phyloP scores from a whole-genome alignment of 2,797 vertebrate species.

The Gymnodraco acuticeps region DNA sequence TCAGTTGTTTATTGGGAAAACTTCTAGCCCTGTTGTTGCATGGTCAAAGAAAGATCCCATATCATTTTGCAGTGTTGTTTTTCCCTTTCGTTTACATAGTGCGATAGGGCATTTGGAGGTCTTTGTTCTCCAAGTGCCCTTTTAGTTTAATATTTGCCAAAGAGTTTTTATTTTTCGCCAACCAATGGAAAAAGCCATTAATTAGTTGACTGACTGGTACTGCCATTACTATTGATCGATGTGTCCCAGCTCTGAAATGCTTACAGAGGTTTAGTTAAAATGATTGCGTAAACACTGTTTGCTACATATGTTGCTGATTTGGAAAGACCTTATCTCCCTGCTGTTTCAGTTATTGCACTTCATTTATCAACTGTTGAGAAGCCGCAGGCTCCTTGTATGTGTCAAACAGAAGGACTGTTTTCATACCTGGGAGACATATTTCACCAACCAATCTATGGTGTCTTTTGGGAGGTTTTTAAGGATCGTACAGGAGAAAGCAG shows the following conservation, averaged over 20 bases:
- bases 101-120: too few relatives aligned
- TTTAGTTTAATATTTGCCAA: neutral
- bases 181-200: neutral
- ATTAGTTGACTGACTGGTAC: neutral
- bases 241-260: neutral
- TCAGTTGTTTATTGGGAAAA: too few relatives aligned
- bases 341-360: conserved; percentile 56
- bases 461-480: neutral
- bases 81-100: too few relatives aligned
- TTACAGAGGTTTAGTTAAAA: neutral
- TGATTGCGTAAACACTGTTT: conserved; percentile 7
- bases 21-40: too few relatives aligned
- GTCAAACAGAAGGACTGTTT: conserved; percentile 8
- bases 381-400: conserved; percentile 9
- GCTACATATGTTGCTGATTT: conserved; percentile 60
- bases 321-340: conserved; percentile 29
- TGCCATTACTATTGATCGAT: neutral
- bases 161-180: neutral
- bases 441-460: neutral
- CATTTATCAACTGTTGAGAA: conserved; percentile 50
- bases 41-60: too few relatives aligned
- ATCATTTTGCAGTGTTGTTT: too few relatives aligned
- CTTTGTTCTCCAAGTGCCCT: too few relatives aligned
- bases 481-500: neutral
- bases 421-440: conserved; percentile 6